Evolutionary conservation across 64 coral and sea anemone genomes (phyloP), one percentile per base, ranked within the genome.

Genomic region (Stylophora pistillata): DNA sequence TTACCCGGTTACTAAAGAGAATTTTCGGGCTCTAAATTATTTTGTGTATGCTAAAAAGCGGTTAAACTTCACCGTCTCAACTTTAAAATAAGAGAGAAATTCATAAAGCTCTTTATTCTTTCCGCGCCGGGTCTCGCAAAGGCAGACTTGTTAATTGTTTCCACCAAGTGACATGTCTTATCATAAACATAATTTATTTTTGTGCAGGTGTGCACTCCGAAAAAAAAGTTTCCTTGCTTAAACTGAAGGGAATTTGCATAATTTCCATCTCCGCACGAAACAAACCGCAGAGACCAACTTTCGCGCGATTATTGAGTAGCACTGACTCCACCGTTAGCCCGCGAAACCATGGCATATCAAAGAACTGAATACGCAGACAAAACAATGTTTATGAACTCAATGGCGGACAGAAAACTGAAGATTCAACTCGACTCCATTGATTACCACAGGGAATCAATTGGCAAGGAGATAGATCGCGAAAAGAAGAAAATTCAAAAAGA

Each of bases 301-400:
- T 84, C 30, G 21, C 61, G 26, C 31, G 23, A 84, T 54, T 31
- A 70, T 33, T 32, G 32, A 64, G 62, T 21, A 13, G 11, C 14
- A 27, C n/a, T 53, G 62, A 33, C 23, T 84, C 15, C 61, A 27
- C 62, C 13, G 62, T 70, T 84, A 82, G 30, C 13, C 29, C 27
- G 31, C 18, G 53, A 76, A 47, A 21, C 7, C 73, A 76, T 97
- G 95, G 95, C 95, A n/a, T 97, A 97, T 59, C 95, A 97, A 70
- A 73, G 95, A 21, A 90, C 95, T 5, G 95, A 97, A 58, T 97
- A 97, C 17, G 91, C 95, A 7, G 95, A 97, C 59, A 97, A 97
- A 77, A 97, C 95, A 17, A 69, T 97, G 34, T 93, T 92, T 18
- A 87, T 90, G 91, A 97, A 97, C 60, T 97, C 95, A 14, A 53